phyloP scores from a whole-genome alignment of 1,140 invertebrate genomes.

The Eurosta solidaginis region DNA sequence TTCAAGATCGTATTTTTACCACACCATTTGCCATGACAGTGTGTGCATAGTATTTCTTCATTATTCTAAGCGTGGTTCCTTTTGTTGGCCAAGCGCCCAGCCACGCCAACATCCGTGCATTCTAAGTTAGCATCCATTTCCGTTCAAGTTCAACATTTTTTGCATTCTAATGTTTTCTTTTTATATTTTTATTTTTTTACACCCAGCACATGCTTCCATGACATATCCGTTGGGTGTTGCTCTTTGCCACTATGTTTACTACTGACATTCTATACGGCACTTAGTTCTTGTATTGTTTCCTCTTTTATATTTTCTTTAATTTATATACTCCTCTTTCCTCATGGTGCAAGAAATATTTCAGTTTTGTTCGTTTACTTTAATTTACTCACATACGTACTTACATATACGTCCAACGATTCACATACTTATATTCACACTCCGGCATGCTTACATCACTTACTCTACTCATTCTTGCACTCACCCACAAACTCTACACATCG shows the following conservation, averaged over 20 bases:
- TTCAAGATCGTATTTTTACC: too few species aligned
- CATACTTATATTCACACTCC: too few species aligned
- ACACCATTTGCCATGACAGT: too few species aligned
- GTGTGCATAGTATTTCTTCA: background rate
- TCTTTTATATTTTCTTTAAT: background rate
- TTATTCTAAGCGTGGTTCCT: background rate
- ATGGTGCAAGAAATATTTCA: background rate
- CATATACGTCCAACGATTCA: too few species aligned
- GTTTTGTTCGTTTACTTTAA: background rate
- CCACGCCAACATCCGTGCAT: constrained; percentile 19
- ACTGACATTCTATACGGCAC: background rate
- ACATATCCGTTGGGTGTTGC: constrained; percentile 1
- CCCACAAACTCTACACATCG: background rate
- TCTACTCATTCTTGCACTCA: background rate
- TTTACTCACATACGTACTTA: background rate
- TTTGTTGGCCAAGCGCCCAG: background rate
- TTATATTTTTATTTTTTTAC: background rate
- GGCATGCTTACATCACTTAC: too few species aligned
- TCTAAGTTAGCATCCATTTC: constrained; percentile 19
- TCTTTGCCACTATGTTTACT: background rate
- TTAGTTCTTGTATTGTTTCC: background rate
- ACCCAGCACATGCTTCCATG: background rate
- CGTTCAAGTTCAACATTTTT: background rate
- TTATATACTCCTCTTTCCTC: background rate
- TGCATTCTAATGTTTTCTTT: background rate